Conservation (phyloP, 1,140 invertebrate genomes). For the Zaprionus inermis region DNA sequence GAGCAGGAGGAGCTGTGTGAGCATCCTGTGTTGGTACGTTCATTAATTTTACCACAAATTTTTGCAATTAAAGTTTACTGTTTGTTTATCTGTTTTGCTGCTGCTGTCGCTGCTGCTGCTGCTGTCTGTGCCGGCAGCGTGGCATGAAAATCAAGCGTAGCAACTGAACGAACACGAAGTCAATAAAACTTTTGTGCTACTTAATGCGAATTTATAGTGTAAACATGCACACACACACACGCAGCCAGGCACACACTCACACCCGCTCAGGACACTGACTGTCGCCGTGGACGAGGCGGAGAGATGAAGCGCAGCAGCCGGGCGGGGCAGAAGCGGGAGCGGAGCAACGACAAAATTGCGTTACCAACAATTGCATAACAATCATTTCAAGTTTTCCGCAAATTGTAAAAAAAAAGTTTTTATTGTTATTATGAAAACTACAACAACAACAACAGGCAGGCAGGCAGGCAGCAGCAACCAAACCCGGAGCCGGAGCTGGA, state of each 20-base stretch:
- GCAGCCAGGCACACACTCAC: slow-evolving; percentile 41
- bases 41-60: slow-evolving; percentile 82
- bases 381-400: slow-evolving; percentile 84
- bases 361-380: slow-evolving; percentile 84
- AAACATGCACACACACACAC: slow-evolving; percentile 65
- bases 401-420: slow-evolving; percentile 80
- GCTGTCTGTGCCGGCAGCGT: slow-evolving; percentile 1
- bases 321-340: neutral
- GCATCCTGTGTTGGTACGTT: slow-evolving; percentile 51
- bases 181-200: slow-evolving; percentile 82
- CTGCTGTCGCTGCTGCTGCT: neutral
- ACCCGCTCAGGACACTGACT: slow-evolving; percentile 41
- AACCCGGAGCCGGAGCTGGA: slow-evolving; percentile 1
- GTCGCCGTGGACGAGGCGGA: neutral
- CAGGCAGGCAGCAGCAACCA: neutral
- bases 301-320: neutral
- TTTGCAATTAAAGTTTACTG: slow-evolving; percentile 82
- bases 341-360: slow-evolving; percentile 80
- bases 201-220: slow-evolving; percentile 82
- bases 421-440: slow-evolving; percentile 82
- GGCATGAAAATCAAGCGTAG: slow-evolving; percentile 72
- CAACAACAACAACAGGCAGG: slow-evolving; percentile 50
- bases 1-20: neutral
- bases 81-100: slow-evolving; percentile 76
- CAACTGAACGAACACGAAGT: slow-evolving; percentile 66